Percentiles rank a stretch among this genome's conserved stretches.
Evolutionary conservation across 2,797 vertebrate genomes (phyloP).

Genomic region (Anas georgica): DNA sequence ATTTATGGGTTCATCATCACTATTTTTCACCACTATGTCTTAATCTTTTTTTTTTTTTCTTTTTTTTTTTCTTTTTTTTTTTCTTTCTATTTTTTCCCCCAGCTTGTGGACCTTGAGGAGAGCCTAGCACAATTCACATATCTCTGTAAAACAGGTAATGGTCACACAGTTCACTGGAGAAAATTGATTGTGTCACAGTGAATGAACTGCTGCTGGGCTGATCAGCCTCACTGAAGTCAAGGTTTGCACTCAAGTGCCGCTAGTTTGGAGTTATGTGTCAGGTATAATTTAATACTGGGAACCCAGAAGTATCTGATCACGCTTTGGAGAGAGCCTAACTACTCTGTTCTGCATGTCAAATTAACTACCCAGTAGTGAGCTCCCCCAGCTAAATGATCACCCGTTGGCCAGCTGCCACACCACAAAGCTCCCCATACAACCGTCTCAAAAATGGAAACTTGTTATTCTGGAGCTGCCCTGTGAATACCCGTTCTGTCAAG

Average conservation of each 20-base stretch:
- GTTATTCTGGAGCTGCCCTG: slow-evolving; percentile 70
- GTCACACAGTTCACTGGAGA: slow-evolving; percentile 35
- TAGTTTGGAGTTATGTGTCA: slow-evolving; percentile 67
- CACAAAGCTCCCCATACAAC: slow-evolving; percentile 70
- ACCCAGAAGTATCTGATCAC: slow-evolving; percentile 26
- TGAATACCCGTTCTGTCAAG: slow-evolving; percentile 74
- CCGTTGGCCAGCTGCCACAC: slow-evolving; percentile 76
- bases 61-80: slow-evolving; percentile 23
- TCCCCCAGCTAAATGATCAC: slow-evolving; percentile 63
- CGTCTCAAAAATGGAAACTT: slow-evolving; percentile 74
- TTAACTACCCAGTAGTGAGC: slow-evolving; percentile 61
- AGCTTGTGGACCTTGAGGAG: neutral
- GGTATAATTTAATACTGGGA: slow-evolving; percentile 72
- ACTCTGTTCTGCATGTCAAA: slow-evolving; percentile 68
- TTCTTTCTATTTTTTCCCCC: slow-evolving; percentile 46
- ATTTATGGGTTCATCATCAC: neutral
- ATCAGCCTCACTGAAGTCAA: slow-evolving; percentile 62
- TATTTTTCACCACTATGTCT: slow-evolving; percentile 20
- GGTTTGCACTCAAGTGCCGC: slow-evolving; percentile 47
- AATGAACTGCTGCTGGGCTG: slow-evolving; percentile 61
- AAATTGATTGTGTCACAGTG: slow-evolving; percentile 68
- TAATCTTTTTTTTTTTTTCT: neutral
- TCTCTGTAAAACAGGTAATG: slow-evolving; percentile 56
- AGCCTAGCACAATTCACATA: slow-evolving; percentile 5
- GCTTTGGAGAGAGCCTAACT: slow-evolving; percentile 58